phyloP scores from a whole-genome alignment of 1,140 invertebrate species.

The Drosophila parabipectinata region DNA sequence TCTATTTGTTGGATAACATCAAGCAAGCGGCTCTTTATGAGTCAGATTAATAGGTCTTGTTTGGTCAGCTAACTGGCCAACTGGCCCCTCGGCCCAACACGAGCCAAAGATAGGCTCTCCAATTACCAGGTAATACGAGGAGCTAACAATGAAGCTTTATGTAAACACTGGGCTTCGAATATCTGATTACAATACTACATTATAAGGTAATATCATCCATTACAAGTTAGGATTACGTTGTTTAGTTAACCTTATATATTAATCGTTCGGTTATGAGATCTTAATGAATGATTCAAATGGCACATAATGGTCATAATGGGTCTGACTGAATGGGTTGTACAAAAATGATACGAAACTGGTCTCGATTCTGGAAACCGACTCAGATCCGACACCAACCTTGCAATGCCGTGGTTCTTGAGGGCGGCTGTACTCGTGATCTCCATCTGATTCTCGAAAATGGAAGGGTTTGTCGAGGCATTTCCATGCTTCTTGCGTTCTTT shows the following conservation, averaged over 20 bases:
- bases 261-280: conserved; percentile 29
- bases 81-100: no score
- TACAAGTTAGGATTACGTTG: not conserved
- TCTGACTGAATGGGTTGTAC: conserved; percentile 26
- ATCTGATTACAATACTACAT: conserved; percentile 7
- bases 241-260: not conserved
- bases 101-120: conserved; percentile 9
- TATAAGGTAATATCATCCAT: not conserved
- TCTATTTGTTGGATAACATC: conserved; percentile 9
- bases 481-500: conserved; percentile 80
- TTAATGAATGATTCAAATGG: conserved; percentile 36
- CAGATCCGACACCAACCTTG: conserved; percentile 69
- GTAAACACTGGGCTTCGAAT: conserved; percentile 15
- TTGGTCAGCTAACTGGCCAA: conserved; percentile 22
- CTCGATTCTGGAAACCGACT: conserved; percentile 1
- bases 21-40: conserved; percentile 33
- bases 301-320: conserved; percentile 40
- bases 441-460: conserved; percentile 76
- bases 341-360: conserved; percentile 40
- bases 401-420: conserved; percentile 82
- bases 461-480: conserved; percentile 58
- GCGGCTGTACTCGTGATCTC: conserved; percentile 81
- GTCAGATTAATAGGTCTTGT: conserved; percentile 25
- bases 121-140: conserved; percentile 27
- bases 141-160: conserved; percentile 28